Conservation (phyloP, 2,797 vertebrate genomes). For the Enteromius afrohamiltoni region DNA sequence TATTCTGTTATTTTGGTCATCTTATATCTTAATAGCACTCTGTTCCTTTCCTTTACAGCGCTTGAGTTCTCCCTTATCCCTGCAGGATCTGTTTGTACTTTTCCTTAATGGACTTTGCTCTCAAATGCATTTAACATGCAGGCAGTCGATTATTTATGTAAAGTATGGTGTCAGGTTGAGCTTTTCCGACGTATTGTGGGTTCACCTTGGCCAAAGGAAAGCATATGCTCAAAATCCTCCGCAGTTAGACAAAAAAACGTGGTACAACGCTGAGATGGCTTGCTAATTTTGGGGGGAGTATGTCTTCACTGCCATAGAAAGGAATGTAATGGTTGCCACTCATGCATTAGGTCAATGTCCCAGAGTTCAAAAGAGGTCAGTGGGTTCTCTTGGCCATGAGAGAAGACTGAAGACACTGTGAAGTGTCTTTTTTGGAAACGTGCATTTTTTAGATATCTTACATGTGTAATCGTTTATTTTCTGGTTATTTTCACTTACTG, state of each 20-base stretch:
- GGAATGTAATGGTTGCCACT: constrained; percentile 8
- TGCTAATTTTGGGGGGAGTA: background rate
- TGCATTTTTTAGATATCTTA: background rate
- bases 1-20: constrained; percentile 44
- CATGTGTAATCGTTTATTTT: constrained; percentile 6
- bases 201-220: constrained; percentile 25
- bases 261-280: background rate
- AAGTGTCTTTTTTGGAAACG: background rate
- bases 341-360: constrained; percentile 13
- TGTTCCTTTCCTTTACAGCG: constrained; percentile 19
- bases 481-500: background rate
- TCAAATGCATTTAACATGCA: constrained; percentile 32
- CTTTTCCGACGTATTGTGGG: constrained; percentile 24
- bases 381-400: background rate
- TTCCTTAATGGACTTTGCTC: constrained; percentile 25
- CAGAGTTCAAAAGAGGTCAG: constrained; percentile 15
- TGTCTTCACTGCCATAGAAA: constrained; percentile 2
- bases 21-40: constrained; percentile 35
- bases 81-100: constrained; percentile 13
- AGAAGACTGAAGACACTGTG: background rate
- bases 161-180: constrained; percentile 30
- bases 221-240: background rate
- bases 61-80: background rate
- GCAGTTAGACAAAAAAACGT: background rate
- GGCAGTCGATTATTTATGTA: constrained; percentile 42